Evolutionary conservation across 2,888 invertebrate species (phyloP), one percentile per base, ranked within the genome.

Genomic region (Trichopoda pennipes): DNA sequence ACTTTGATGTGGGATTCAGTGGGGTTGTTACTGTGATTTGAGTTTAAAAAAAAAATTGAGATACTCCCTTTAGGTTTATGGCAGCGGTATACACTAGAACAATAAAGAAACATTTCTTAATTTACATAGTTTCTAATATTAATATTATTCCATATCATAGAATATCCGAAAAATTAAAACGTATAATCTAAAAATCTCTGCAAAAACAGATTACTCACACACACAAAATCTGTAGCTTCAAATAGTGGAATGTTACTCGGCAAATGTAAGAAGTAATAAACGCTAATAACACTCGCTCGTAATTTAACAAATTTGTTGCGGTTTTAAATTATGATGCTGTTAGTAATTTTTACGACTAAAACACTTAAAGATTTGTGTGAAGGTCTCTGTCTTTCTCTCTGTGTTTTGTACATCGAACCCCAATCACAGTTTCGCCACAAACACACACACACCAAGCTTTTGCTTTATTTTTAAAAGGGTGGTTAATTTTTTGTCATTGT

Each of bases 241-340:
- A 19, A 51, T 64, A 28, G 28, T 28, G 8, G 28, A 28, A 4
- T 28, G 8, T 19, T 21, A 4, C 51, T 44, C 19, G 60, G 63
- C 23, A 58, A 51, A 66, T 81, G 85, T 86, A 86, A 74, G 83
- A 73, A 82, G 85, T 86, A 86, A 86, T 87, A 87, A 87, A 87
- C 86, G 86, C 85, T 85, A 78, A 83, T 83, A 86, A 86, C 70
- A 81, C 74, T 68, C 49, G 47, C 19, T 63, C 23, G 72, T 88
- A 87, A 88, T 88, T 88, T 86, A 87, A 85, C 87, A 88, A n/a
- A 88, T 88, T 88, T 87, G 88, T 87, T 88, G 88, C 87, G 88
- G 88, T 87, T 87, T 87, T 83, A 87, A 87, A 86, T 87, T 87
- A 87, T 87, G 86, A 86, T 86, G 86, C 85, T 84, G 86, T 86